phyloP scores from a whole-genome alignment of 2,113 vertebrate species.

The Proteles cristata region DNA sequence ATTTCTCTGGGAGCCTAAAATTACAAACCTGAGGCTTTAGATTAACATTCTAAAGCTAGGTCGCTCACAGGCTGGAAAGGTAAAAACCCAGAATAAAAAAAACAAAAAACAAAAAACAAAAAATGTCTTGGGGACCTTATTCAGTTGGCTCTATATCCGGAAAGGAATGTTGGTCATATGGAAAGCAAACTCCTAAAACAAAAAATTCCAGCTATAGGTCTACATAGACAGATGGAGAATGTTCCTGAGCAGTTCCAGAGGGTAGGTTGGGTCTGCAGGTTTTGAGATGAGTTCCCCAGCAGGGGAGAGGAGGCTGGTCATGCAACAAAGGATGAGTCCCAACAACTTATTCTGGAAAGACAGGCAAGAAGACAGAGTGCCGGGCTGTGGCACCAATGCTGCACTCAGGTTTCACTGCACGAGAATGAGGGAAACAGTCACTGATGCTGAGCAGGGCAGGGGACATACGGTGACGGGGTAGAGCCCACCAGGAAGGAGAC shows the following conservation, averaged over 20 bases:
- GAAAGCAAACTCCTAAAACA: background rate
- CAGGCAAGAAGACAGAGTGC: background rate
- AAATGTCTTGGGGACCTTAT: background rate
- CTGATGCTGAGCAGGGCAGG: background rate
- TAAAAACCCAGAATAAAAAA: background rate
- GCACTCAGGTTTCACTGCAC: background rate
- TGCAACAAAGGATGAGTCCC: background rate
- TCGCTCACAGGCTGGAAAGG: background rate
- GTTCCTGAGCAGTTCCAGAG: background rate
- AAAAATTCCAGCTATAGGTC: background rate
- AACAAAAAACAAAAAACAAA: too few species aligned
- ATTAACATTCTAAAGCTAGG: background rate
- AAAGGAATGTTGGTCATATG: background rate
- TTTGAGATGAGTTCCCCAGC: background rate
- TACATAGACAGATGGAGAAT: background rate
- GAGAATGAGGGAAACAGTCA: background rate
- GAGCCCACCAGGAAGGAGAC: background rate
- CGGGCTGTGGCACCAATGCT: background rate
- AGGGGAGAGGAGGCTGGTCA: background rate
- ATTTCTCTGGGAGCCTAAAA: background rate
- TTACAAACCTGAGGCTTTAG: background rate
- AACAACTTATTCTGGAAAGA: background rate
- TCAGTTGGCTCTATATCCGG: background rate
- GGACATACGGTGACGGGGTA: background rate
- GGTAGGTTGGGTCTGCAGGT: background rate